Conservation (phyloP, 2,113 vertebrate species). For the Thunnus maccoyii region DNA sequence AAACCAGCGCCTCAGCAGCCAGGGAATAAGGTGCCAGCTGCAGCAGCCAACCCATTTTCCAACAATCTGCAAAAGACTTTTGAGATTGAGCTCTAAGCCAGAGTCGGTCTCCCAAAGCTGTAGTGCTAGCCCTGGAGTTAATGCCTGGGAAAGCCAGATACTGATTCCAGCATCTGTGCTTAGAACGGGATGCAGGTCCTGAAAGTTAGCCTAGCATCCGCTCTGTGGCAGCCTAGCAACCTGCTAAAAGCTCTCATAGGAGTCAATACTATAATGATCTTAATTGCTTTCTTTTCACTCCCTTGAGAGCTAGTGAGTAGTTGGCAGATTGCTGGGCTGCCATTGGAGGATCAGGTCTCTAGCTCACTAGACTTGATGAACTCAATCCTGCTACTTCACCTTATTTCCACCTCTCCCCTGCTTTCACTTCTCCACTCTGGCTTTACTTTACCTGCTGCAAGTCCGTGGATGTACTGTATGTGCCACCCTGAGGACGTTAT, state of each 20-base stretch:
- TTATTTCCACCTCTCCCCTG: conserved; percentile 21
- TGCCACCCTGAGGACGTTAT: conserved; percentile 28
- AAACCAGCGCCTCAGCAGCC: conserved; percentile 80
- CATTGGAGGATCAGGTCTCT: conserved; percentile 36
- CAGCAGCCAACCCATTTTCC: conserved; percentile 90
- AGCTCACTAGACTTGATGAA: conserved; percentile 41
- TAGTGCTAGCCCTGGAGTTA: conserved; percentile 39
- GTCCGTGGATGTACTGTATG: conserved; percentile 52
- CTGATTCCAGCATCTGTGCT: conserved; percentile 47
- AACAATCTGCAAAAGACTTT: conserved; percentile 93
- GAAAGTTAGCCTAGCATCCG: conserved; percentile 34
- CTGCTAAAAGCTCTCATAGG: conserved; percentile 38
- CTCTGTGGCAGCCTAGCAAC: conserved; percentile 51
- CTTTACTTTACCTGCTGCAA: conserved; percentile 51
- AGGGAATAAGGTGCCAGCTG: conserved; percentile 69
- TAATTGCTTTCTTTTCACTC: conserved; percentile 63
- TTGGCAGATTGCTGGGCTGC: conserved; percentile 51
- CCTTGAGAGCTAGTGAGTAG: conserved; percentile 24
- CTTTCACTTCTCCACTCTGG: conserved; percentile 58
- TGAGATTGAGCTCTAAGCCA: conserved; percentile 91
- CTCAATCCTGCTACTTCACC: conserved; percentile 49
- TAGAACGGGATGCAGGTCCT: conserved; percentile 34
- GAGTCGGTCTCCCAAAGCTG: conserved; percentile 45
- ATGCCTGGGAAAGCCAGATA: conserved; percentile 21
- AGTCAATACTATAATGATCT: conserved; percentile 40